Evolutionary conservation across 2,797 vertebrate species (phyloP), one percentile per base, ranked within the genome.

Genomic region (Peromyscus nudipes): DNA sequence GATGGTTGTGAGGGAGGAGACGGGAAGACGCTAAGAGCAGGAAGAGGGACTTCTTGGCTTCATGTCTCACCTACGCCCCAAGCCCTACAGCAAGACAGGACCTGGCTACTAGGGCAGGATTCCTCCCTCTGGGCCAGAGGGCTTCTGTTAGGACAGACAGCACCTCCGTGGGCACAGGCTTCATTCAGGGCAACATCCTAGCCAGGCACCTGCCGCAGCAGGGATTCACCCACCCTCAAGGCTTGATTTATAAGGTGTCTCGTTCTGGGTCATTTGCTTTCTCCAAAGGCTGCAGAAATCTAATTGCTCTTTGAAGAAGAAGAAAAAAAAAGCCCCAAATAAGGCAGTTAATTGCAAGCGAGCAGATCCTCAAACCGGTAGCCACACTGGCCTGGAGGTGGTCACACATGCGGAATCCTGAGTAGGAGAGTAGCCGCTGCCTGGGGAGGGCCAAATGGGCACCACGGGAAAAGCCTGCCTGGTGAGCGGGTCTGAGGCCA

Each of bases 401-500:
- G 95, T 64, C 91, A 62, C 87, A 3, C 0, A 60, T 31, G 85
- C 17, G 82, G 90, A 94, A 86, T 97, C 97, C 77, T 14, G 87
- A 77, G 83, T 52, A 46, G 46, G 46, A 86, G 46, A 3, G n/a
- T 34, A 6, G 49, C 69, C 25, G 0, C 57, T 0, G 34, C 84
- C 65, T 80, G 23, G 81, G 69, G 87, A 43, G 76, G 60, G 34
- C 27, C 40, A 27, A 6, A 91, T 6, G 12, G 57, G 62, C 52
- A 21, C 93, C 13, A 92, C 96, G 96, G 97, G 98, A 98, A 98
- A 98, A 97, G 98, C 98, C 97, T 95, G 96, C 95, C 91, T 98
- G 98, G 98, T 98, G 98, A 98, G 97, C 97, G 97, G 95, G 98
- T 97, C 92, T 82, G 94, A 84, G 97, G 97, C 98, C 98, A 98